Evolutionary conservation across 1,140 invertebrate genomes (phyloP).

Genomic region (Bemisia tabaci): DNA sequence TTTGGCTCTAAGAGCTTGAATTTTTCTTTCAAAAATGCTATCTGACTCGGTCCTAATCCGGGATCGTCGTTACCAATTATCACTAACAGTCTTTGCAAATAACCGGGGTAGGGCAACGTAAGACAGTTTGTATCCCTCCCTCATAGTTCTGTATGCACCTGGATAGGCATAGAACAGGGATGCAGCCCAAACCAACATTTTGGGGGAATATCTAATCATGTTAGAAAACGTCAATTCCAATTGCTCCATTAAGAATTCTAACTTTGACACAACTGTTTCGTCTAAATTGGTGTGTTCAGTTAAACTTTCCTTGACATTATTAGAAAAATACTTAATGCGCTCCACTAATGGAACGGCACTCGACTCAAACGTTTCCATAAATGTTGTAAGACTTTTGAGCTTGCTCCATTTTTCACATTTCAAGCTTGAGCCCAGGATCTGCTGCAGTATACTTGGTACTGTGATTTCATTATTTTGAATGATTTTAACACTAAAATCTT

Average conservation of each 20-base stretch:
- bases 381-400: neutral
- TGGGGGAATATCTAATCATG: neutral
- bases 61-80: neutral
- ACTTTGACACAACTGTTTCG: neutral
- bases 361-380: neutral
- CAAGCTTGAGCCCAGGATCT: too few species aligned
- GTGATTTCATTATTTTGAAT: too few species aligned
- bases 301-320: neutral
- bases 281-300: neutral
- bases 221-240: neutral
- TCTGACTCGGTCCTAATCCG: neutral
- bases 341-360: neutral
- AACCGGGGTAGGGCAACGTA: neutral
- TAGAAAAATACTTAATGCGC: neutral
- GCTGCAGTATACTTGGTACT: too few species aligned
- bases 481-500: too few species aligned
- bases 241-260: neutral
- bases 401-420: neutral
- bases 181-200: neutral
- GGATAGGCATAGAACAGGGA: too few species aligned
- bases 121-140: neutral
- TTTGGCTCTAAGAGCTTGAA: neutral
- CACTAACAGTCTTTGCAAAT: neutral
- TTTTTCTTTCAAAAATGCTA: neutral
- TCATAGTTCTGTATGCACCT: neutral